Evolutionary conservation across 2,888 invertebrate species (phyloP), one percentile per base, ranked within the genome.

Genomic region (Drosophila longiperda): DNA sequence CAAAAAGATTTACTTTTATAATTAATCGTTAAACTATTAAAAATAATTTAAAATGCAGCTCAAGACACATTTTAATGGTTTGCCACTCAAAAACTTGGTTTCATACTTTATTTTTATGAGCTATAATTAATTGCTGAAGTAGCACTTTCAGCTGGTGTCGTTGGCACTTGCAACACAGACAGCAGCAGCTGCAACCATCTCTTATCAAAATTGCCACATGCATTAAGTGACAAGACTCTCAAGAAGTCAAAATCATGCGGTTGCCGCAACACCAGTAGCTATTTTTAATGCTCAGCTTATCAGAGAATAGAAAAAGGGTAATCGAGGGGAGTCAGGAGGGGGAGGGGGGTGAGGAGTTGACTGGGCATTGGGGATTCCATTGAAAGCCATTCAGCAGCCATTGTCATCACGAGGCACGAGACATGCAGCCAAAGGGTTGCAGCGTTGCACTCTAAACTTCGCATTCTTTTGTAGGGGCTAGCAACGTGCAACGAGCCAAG

Each of bases 241-340:
- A 60, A 89, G 66, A 67, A 84, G 89, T 89, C 89, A 84, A 66
- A 82, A 71, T 72, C 82, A 66, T 63, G 68, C 70, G 67, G 74
- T 26, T 7, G 17, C 54, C 11, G 23, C 36, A 36, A 26, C 52
- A 45, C 32, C 8, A 53, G 15, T 9, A 32, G 60, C 77, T 53
- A 49, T 73, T 78, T 78, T 69, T 78, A 78, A 78, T 72, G 78
- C 78, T 52, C 58, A 50, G 81, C 50, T 85, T 88, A 88, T 85
- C 85, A 82, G 68, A 75, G 72, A 66, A 80, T 54, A 58, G 86
- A 85, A 76, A 78, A 4, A 34, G 12, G 34, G 33, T 5, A 34
- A 12, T 34, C 11, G 1, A 29, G 29, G 29, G 29, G 29, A 29
- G 29, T 29, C 0, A 29, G 5, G 29, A 6, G 5, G 4, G 29